Percentiles rank a stretch among this genome's conserved stretches.
These are phyloP conservation scores for Rhinella marina DNA, from an alignment of 2,797 vertebrate genomes.

Conservation along the genomic window DNA sequence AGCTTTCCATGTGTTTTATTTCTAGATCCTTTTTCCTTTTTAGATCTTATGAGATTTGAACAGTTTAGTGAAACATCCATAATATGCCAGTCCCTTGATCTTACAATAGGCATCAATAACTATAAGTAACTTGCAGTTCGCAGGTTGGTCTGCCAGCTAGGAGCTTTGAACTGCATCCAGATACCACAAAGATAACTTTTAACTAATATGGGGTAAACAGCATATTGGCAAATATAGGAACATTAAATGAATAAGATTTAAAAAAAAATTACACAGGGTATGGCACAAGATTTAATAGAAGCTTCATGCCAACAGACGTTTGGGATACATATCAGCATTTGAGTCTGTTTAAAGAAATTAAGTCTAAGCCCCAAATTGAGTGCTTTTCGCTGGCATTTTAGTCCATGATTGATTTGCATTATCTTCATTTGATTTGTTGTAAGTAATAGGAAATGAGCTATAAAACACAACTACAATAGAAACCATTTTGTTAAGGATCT, in stretches of 20 bases:
- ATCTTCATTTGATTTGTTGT: background rate
- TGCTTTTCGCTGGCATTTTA: background rate
- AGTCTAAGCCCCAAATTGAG: background rate
- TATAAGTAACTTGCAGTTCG: background rate
- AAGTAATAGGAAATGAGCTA: background rate
- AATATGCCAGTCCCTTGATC: background rate
- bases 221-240: slow-evolving; percentile 26
- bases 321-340: slow-evolving; percentile 1
- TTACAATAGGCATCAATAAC: slow-evolving; percentile 17
- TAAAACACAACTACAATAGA: background rate
- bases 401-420: background rate
- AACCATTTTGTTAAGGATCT: background rate
- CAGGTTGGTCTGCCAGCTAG: background rate
- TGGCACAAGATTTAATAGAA: slow-evolving; percentile 2
- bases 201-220: slow-evolving; percentile 7
- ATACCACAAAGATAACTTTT: slow-evolving; percentile 36
- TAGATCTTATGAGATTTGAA: too few species aligned
- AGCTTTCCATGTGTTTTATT: too few species aligned
- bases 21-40: too few species aligned
- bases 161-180: slow-evolving; percentile 40
- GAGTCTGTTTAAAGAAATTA: background rate
- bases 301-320: background rate
- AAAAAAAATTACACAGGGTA: background rate
- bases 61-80: background rate
- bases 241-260: slow-evolving; percentile 9